Conservation (phyloP, 2,888 invertebrate species). For the Furcula furcula region DNA sequence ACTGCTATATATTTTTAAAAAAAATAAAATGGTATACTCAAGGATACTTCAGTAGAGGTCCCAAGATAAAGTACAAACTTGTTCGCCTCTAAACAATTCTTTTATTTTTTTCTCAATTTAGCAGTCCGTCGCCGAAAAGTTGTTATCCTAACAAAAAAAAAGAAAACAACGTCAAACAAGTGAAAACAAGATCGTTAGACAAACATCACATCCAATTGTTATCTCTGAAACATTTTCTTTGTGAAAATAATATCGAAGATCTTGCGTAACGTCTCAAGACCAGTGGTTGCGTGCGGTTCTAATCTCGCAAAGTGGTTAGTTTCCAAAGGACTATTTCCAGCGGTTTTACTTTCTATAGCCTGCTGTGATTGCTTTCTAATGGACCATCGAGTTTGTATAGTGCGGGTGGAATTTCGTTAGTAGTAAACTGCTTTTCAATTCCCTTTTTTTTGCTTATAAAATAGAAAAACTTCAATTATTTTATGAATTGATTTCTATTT, state of each 20-base stretch:
- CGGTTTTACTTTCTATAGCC: background rate
- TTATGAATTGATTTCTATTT: too few species aligned
- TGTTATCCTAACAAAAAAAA: constrained; percentile 1
- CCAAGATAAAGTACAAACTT: too few species aligned
- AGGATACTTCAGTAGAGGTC: too few species aligned
- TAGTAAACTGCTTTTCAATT: too few species aligned
- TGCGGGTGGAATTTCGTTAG: too few species aligned
- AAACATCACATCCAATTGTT: constrained; percentile 13
- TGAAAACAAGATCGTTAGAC: constrained; percentile 16
- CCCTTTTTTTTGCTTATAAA: too few species aligned
- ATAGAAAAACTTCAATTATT: too few species aligned
- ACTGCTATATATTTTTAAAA: too few species aligned
- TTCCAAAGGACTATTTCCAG: background rate
- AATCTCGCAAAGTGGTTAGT: background rate
- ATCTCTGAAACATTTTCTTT: constrained; percentile 17
- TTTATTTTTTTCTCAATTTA: background rate
- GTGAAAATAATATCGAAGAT: constrained; percentile 10
- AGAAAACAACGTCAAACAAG: constrained; percentile 8
- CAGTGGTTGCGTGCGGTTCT: background rate
- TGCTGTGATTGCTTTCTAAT: background rate
- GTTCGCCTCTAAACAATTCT: too few species aligned
- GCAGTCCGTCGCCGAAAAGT: background rate
- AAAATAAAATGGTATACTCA: too few species aligned
- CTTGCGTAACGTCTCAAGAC: constrained; percentile 1
- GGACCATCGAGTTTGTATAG: too few species aligned